These are phyloP conservation scores for Palythoa grandiflora DNA, from an alignment of 92 coral and sea anemone species.

Conservation along the genomic window DNA sequence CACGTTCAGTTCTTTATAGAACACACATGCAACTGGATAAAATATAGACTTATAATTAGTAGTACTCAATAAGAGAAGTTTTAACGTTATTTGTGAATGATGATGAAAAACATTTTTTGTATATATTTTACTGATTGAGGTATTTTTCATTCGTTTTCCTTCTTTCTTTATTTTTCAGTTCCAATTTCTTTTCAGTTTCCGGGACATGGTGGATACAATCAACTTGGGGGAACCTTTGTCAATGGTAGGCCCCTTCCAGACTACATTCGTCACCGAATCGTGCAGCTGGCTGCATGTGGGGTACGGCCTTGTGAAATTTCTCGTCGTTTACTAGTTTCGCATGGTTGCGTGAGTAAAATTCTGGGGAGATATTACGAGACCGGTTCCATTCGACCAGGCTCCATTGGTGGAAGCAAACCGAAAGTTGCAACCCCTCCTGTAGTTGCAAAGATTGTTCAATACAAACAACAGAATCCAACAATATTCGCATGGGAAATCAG, in stretches of 20 bases:
- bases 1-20: too few species aligned
- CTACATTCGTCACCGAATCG: constrained; percentile 96
- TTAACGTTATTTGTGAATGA: too few species aligned
- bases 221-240: constrained; percentile 92
- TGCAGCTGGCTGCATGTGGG: constrained; percentile 96
- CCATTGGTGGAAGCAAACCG: constrained; percentile 99
- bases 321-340: constrained; percentile 89
- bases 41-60: too few species aligned
- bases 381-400: constrained; percentile 97
- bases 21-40: too few species aligned
- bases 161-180: constrained; percentile 50
- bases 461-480: constrained; percentile 99
- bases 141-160: not conserved
- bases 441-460: constrained; percentile 92
- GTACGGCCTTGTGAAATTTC: constrained; percentile 98
- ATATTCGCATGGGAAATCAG: constrained; percentile 99
- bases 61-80: too few species aligned
- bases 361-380: constrained; percentile 94
- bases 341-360: constrained; percentile 96
- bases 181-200: constrained; percentile 86
- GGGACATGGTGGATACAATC: constrained; percentile 91
- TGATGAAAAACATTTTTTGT: too few species aligned
- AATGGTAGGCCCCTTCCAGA: constrained; percentile 98
- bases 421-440: constrained; percentile 99
- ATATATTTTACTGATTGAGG: not conserved